Base-by-base conservation (phyloP, 2,888 invertebrate genomes). In the Drymonia ruficornis region DNA sequence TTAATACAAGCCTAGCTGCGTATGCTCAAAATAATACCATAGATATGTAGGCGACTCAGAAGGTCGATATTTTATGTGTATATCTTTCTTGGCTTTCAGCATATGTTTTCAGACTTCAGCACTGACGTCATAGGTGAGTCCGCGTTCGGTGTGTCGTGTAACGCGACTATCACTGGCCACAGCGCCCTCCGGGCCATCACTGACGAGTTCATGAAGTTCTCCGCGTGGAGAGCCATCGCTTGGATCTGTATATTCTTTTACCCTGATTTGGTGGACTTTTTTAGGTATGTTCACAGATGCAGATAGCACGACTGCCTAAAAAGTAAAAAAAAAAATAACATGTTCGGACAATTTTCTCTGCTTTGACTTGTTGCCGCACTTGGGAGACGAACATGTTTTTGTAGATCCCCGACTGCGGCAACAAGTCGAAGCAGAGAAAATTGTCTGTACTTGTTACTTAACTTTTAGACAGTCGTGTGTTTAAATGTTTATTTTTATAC, bases 161-260 rank as follows among this genome's bases (percentile, higher is more conserved):
- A 75, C 23, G 70, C 79, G 0, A 64, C 73, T 0, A 54, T 65
- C 18, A 74, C 80, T 4, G 74, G 80, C 0, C 65, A 71, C 15
- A 74, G 76, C 11, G 53, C 65, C 1, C 61, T 82, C 12, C 59
- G 79, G 13, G 60, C 57, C 4, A 55, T 80, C 16, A 78, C 80
- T 0, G 62, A 63, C 2, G 70, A 68, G 1, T 73, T 81, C 57
- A 74, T 71, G 72, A 44, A 54, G 34, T 80, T 62, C 54, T 60
- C 53, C 19, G 7, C 63, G 3, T 61, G 59, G 23, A 67, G 80
- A 23, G 76, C 76, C 0, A 1, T 74, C 1, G 56, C 55, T 0
- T 75, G 73, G 75, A 58, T 59, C 29, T 70, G 71, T 50, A 74
- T 79, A 7, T 82, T 81, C 72, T 81, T 80, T 59, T 63, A 65